Evolutionary conservation across 1,140 invertebrate species (phyloP), one percentile per base, ranked within the genome.

Genomic region (Phocides pigmalion): DNA sequence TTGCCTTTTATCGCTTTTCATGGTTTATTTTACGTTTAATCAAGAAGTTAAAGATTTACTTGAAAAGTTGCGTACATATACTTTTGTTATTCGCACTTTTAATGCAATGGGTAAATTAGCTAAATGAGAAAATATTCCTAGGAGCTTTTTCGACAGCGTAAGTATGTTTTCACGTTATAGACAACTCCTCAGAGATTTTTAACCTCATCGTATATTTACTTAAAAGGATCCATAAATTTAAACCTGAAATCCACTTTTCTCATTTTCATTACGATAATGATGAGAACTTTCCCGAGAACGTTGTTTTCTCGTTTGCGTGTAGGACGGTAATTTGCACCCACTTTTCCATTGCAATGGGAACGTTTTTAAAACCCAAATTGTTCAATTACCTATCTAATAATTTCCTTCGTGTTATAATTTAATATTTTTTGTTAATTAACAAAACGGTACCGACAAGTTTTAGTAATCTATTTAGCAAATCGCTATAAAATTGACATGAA

Each of bases 231-330:
- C 56, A 54, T 53, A 62, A 71, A 72, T 75, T 69, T 63, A 50
- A 62, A 67, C 19, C 42, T 44, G 39, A 65, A 58, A 58, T 67
- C 61, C 61, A 74, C 47, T 71, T 79, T 76, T 72, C 62, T 50
- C 54, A 71, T 74, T 80, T 78, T 77, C 70, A 64, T 72, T 73
- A 74, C 66, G 66, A 66, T 69, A 79, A 81, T 70, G 72, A 69
- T 59, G 62, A 61, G 54, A 72, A 77, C 61, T 78, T 77, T 47
- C 39, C 47, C 53, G 65, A 58, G 62, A 25, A 14, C 56, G 20
- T 20, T 46, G 53, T 64, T 63, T 56, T 37, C 44, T 20, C 39
- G 53, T 64, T 63, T 56, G 42, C 44, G 20, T 22, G 62, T 63
- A 54, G 51, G 9, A 32, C 9, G 9, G 9, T 32, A 8, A 32